Percentiles rank a stretch among this genome's conserved stretches.
Conservation (phyloP, 1,140 invertebrate genomes). For the Scaptomyza pallida region DNA sequence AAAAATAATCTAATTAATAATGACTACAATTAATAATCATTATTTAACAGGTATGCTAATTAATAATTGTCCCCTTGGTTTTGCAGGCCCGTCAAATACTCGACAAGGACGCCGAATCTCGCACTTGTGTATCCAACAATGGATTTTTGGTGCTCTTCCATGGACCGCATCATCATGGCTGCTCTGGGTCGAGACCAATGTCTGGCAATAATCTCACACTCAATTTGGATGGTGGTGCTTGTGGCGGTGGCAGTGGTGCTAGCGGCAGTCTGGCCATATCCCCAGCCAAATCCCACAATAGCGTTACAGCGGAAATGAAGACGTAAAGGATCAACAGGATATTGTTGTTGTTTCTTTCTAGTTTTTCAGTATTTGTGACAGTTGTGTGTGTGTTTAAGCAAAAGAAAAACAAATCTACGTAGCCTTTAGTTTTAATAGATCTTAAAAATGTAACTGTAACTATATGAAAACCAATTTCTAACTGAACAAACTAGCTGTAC, state of each 20-base stretch:
- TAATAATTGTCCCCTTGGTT: not conserved
- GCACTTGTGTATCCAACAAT: constrained; percentile 72
- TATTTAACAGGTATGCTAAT: too few species aligned
- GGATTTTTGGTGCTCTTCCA: constrained; percentile 80
- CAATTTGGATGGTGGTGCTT: constrained; percentile 50
- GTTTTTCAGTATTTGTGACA: constrained; percentile 69
- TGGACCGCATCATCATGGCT: constrained; percentile 64
- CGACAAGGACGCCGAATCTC: constrained; percentile 81
- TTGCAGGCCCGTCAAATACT: constrained; percentile 77
- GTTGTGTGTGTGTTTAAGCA: constrained; percentile 49
- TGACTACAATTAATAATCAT: too few species aligned
- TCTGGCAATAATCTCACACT: constrained; percentile 74
- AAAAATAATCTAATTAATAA: too few species aligned
- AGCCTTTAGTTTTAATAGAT: constrained; percentile 53
- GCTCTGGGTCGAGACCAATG: constrained; percentile 28
- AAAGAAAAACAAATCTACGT: constrained; percentile 51
- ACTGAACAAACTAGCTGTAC: constrained; percentile 78
- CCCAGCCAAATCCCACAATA: constrained; percentile 75
- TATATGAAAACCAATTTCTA: constrained; percentile 51
- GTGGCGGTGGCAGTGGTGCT: constrained; percentile 11
- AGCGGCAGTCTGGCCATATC: constrained; percentile 66
- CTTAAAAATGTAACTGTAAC: constrained; percentile 25
- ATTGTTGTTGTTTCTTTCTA: constrained; percentile 35
- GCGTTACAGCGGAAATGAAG: constrained; percentile 71
- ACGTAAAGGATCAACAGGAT: constrained; percentile 51